phyloP scores from a whole-genome alignment of 2,797 vertebrate species.

The Loris lydekkerianus region DNA sequence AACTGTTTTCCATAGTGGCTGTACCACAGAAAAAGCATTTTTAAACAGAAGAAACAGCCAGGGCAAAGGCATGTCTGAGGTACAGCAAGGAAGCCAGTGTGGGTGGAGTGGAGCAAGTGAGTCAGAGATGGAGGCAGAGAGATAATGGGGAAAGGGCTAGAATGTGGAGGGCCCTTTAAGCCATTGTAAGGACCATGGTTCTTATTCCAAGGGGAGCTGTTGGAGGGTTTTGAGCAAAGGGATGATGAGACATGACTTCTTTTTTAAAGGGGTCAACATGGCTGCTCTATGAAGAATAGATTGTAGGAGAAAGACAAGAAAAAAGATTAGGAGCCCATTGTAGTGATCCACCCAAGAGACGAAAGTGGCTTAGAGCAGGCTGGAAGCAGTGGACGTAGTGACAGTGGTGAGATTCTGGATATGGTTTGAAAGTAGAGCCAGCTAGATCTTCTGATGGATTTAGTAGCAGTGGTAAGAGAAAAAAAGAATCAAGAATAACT shows the following conservation, averaged over 20 bases:
- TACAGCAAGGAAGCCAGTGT: neutral
- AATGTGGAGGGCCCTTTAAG: neutral
- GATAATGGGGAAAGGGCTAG: neutral
- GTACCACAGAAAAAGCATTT: neutral
- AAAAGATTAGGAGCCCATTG: neutral
- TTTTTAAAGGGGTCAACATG: neutral
- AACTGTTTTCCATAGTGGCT: neutral
- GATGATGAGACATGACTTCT: neutral
- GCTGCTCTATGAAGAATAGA: neutral
- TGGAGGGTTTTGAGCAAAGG: neutral
- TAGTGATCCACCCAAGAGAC: neutral
- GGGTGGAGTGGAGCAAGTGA: neutral
- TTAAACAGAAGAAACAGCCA: neutral
- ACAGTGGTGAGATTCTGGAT: neutral
- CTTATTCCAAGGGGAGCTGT: neutral
- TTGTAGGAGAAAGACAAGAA: neutral
- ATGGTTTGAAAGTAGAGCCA: constrained; percentile 6
- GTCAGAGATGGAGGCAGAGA: neutral
- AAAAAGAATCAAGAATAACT: neutral
- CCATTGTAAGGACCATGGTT: neutral
- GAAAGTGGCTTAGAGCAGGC: neutral
- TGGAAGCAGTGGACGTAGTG: neutral
- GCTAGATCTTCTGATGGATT: constrained; percentile 1
- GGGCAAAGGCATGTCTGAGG: neutral
- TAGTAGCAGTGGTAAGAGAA: neutral